phyloP scores from a whole-genome alignment of 2,888 invertebrate species.

The Ochlodes sylvanus region DNA sequence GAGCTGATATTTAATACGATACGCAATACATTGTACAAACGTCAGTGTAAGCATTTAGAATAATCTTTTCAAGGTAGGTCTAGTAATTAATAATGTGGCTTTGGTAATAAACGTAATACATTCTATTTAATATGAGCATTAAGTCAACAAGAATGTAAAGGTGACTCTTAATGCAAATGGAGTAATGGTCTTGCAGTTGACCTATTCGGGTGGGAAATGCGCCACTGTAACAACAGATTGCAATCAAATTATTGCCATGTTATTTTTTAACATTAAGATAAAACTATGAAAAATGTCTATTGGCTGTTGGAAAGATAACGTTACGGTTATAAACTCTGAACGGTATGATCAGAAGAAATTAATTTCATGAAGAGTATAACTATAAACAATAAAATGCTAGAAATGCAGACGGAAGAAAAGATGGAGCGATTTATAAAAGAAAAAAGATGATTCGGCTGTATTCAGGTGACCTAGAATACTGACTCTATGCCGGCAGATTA shows the following conservation, averaged over 20 bases:
- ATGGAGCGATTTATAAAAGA: too few relatives aligned
- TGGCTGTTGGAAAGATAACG: too few relatives aligned
- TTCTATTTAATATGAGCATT: neutral
- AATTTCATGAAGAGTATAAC: too few relatives aligned
- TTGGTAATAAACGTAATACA: neutral
- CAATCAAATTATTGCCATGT: neutral
- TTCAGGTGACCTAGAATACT: too few relatives aligned
- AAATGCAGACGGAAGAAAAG: too few relatives aligned
- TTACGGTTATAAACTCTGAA: too few relatives aligned
- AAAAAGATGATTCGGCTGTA: too few relatives aligned
- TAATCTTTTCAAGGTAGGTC: slow-evolving; percentile 6
- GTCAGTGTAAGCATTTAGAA: slow-evolving; percentile 19
- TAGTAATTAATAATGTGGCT: neutral
- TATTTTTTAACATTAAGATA: too few relatives aligned
- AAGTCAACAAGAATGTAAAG: neutral
- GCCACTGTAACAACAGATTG: neutral
- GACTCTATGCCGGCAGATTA: too few relatives aligned
- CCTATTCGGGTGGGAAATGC: neutral
- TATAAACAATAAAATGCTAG: too few relatives aligned
- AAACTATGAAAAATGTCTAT: too few relatives aligned
- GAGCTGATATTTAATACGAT: slow-evolving; percentile 16
- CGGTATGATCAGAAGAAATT: too few relatives aligned
- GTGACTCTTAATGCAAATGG: neutral
- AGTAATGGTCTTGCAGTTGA: neutral
- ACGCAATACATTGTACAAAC: slow-evolving; percentile 23